These are phyloP conservation scores for Branchinecta lynchi DNA, from an alignment of 1,140 invertebrate species.

Conservation along the genomic window DNA sequence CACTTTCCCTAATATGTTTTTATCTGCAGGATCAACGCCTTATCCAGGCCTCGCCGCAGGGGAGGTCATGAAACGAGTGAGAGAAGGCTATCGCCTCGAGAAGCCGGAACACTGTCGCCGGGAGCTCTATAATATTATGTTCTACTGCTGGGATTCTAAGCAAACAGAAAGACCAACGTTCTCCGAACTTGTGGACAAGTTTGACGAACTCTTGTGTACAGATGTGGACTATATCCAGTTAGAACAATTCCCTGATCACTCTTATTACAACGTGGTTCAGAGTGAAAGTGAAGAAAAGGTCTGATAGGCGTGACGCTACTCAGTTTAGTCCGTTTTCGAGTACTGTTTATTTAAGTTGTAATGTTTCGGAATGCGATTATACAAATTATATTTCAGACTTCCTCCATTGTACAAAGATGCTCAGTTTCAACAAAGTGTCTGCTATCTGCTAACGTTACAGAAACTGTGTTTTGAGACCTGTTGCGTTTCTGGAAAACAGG, in stretches of 20 bases:
- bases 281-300: slow-evolving; percentile 31
- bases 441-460: too few relatives aligned
- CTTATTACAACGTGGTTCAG: slow-evolving; percentile 71
- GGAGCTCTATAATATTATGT: slow-evolving; percentile 84
- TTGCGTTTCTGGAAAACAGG: too few relatives aligned
- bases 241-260: slow-evolving; percentile 79
- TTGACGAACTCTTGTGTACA: slow-evolving; percentile 63
- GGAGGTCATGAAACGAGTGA: slow-evolving; percentile 61
- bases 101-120: slow-evolving; percentile 74
- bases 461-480: too few relatives aligned
- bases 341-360: too few relatives aligned
- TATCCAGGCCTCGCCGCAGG: slow-evolving; percentile 69
- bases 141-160: slow-evolving; percentile 78
- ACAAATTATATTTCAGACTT: too few relatives aligned
- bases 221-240: slow-evolving; percentile 86
- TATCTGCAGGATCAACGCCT: slow-evolving; percentile 54
- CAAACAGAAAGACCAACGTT: slow-evolving; percentile 58
- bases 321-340: too few relatives aligned
- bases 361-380: too few relatives aligned
- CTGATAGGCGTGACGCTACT: slow-evolving; percentile 44
- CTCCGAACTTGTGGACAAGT: slow-evolving; percentile 53
- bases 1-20: neutral
- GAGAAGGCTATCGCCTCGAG: slow-evolving; percentile 65
- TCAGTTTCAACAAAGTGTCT: too few relatives aligned
- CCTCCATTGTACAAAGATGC: too few relatives aligned